Evolutionary conservation across 2,888 invertebrate genomes (phyloP), one percentile per base, ranked within the genome.

Genomic region (Helleia helle): DNA sequence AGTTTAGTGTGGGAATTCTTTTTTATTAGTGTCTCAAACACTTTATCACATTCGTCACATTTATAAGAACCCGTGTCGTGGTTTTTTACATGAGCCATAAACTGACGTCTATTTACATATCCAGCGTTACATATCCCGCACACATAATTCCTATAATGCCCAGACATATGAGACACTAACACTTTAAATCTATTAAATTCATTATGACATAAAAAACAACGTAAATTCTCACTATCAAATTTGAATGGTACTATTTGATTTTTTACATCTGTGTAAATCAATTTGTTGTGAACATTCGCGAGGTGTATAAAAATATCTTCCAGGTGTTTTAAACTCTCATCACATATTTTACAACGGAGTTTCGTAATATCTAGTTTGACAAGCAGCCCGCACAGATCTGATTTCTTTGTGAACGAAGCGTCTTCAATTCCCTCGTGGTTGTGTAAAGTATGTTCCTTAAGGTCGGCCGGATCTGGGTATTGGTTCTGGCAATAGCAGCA

Each of bases 251-350:
- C 57, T 5, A 79, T 66, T 36, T 74, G 71, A 43, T 68, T 75
- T 37, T 73, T 74, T 2, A 79, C 61, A 37, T 72, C 66, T 22
- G 60, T 58, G 48, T 71, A 65, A 40, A 74, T 64, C 14, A 58
- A 45, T 24, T 62, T 65, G 0, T 62, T 56, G 18, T 77, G 75
- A 0, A 54, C 55, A 0, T 36, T 44, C 36, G 62, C 65, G 11
- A 77, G 52, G 52, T 79, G 79, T 3, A 64, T 56, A 52, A 71
- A 64, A 8, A 76, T 42, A 1, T 55, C 56, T 1, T 71, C 64
- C 2, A 79, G 40, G 1, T 55, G 55, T 1, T 58, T 50, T 0
- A 74, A 48, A 14, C 47, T 39, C 1, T 44, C 40, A 0, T 62
- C 48, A 36, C 79, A 79, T 13, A 71, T 42, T 1, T 55, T 59